These are phyloP conservation scores for Eupsilia transversa DNA, from an alignment of 2,888 invertebrate genomes.

Conservation along the genomic window DNA sequence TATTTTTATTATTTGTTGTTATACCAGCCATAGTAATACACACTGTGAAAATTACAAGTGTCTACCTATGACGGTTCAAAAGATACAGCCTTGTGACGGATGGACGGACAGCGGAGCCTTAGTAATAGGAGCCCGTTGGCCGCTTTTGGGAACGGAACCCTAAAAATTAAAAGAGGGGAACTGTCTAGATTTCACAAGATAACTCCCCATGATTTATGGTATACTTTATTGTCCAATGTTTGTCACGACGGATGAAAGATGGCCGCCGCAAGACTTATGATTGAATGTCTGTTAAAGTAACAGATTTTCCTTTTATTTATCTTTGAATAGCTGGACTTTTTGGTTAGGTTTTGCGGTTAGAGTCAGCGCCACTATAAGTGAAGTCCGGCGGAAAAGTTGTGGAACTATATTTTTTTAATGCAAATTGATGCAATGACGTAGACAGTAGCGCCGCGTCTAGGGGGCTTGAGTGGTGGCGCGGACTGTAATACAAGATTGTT, in stretches of 20 bases:
- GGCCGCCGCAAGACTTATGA: slow-evolving; percentile 64
- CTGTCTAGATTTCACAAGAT: slow-evolving; percentile 72
- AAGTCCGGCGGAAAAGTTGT: no score
- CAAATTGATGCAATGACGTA: neutral
- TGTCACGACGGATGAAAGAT: slow-evolving; percentile 76
- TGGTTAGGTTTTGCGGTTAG: neutral
- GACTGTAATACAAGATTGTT: neutral
- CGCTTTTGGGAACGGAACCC: neutral
- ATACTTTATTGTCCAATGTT: slow-evolving; percentile 78
- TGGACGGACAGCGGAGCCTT: neutral
- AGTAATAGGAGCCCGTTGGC: neutral
- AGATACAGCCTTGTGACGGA: neutral
- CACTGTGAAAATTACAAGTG: neutral
- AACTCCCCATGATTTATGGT: slow-evolving; percentile 79
- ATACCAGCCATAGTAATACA: neutral
- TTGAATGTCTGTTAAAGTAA: slow-evolving; percentile 65
- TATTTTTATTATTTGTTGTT: neutral
- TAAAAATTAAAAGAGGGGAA: slow-evolving; percentile 65
- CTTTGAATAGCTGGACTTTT: neutral
- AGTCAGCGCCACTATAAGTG: no score
- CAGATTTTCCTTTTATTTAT: slow-evolving; percentile 49
- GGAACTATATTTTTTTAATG: no score
- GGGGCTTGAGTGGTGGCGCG: no score
- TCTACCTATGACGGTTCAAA: neutral
- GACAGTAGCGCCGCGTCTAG: no score